Conservation (phyloP, 2,113 vertebrate species). For the Zapornia atra region DNA sequence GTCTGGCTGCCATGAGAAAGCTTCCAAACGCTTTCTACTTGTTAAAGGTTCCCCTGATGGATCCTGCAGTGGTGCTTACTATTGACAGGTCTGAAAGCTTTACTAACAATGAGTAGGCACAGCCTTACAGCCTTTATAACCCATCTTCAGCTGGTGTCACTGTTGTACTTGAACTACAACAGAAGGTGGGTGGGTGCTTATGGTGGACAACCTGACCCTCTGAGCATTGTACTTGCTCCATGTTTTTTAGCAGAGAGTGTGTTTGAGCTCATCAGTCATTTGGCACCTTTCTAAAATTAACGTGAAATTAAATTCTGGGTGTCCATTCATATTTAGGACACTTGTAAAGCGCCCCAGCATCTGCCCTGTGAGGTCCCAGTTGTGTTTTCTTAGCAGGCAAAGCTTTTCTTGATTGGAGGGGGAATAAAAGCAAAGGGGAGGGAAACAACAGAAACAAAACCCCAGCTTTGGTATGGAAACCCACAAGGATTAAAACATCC, state of each 20-base stretch:
- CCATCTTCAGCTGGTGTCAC: background rate
- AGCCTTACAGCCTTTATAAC: background rate
- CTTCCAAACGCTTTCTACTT: background rate
- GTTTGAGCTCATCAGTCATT: background rate
- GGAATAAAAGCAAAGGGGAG: too few relatives aligned
- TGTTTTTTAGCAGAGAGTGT: background rate
- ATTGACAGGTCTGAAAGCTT: background rate
- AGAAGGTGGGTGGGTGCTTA: background rate
- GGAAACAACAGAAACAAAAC: too few relatives aligned
- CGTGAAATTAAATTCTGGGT: background rate
- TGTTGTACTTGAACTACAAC: background rate
- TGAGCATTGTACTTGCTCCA: background rate
- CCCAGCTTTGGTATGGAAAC: background rate
- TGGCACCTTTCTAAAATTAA: background rate
- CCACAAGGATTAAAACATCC: background rate
- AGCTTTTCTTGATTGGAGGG: background rate
- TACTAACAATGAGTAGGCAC: fast-evolving
- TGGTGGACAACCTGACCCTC: background rate
- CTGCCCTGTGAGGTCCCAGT: background rate
- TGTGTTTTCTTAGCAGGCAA: background rate
- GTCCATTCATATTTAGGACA: background rate
- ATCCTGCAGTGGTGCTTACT: background rate
- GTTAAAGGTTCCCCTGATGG: background rate
- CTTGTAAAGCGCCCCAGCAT: background rate
- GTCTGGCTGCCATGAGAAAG: background rate